These are phyloP conservation scores for Monodelphis domestica DNA, from an alignment of 2,797 vertebrate genomes.

Conservation along the genomic window DNA sequence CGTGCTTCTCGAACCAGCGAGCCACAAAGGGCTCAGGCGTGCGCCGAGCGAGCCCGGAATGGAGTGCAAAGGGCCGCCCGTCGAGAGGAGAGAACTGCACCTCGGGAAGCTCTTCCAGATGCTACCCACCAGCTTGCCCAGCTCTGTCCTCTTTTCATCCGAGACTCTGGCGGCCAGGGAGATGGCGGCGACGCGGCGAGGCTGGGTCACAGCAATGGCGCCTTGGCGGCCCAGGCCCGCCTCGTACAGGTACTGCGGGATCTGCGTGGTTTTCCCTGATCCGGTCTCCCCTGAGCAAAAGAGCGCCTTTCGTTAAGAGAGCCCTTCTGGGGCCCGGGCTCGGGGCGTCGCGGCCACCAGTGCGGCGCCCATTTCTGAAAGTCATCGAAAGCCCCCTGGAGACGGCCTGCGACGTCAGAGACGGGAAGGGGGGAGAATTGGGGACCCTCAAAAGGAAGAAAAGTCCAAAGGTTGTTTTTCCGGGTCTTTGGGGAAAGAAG, in stretches of 20 bases:
- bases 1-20: not conserved
- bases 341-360: too few species aligned
- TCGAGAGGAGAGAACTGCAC: not conserved
- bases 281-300: constrained; percentile 93
- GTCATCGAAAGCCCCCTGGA: not conserved
- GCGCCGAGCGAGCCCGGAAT: not conserved
- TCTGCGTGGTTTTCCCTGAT: constrained; percentile 98
- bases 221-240: constrained; percentile 91
- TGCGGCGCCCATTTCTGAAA: too few species aligned
- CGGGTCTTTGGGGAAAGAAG: too few species aligned
- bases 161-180: constrained; percentile 95
- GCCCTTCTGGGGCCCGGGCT: too few species aligned
- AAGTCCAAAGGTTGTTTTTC: too few species aligned
- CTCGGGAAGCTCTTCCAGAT: not conserved
- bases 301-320: not conserved
- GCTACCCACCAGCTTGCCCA: constrained; percentile 92
- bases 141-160: constrained; percentile 93
- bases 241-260: constrained; percentile 97
- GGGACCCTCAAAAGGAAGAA: too few species aligned
- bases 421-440: too few species aligned
- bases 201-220: constrained; percentile 93
- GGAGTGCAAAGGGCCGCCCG: not conserved
- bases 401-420: too few species aligned
- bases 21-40: not conserved
- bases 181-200: constrained; percentile 95